Evolutionary conservation across 2,113 vertebrate genomes (phyloP).

Genomic region (Ellobius talpinus): DNA sequence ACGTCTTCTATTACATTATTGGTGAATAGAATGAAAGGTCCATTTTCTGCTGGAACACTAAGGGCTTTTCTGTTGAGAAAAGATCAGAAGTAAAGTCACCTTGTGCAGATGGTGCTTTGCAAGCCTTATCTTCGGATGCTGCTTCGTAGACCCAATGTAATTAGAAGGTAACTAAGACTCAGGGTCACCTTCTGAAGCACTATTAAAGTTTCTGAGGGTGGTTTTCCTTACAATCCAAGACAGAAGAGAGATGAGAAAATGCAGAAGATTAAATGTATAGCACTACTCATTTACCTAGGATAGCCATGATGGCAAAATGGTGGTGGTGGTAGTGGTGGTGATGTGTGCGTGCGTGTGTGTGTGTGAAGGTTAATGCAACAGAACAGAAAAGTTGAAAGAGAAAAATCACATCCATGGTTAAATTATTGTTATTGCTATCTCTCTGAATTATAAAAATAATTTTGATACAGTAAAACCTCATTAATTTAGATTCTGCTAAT

Average conservation of each 20-base stretch:
- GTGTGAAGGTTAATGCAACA: constrained; percentile 28
- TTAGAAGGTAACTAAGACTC: constrained; percentile 45
- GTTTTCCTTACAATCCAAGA: constrained; percentile 53
- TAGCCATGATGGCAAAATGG: not conserved
- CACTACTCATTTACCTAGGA: constrained; percentile 23
- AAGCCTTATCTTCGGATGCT: not conserved
- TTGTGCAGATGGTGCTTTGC: not conserved
- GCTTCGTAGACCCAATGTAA: constrained; percentile 3
- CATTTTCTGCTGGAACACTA: not conserved
- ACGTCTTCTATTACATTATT: not conserved
- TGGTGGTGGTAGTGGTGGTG: not conserved
- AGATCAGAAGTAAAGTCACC: not conserved
- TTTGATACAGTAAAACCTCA: constrained; percentile 80
- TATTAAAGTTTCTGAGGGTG: constrained; percentile 33
- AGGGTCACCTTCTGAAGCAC: constrained; percentile 47
- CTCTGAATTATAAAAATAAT: constrained; percentile 78
- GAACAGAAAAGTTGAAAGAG: constrained; percentile 70
- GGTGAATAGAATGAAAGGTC: constrained; percentile 6
- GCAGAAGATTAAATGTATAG: constrained; percentile 43
- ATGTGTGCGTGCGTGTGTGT: not conserved
- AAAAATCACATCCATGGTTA: constrained; percentile 60
- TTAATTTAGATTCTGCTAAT: constrained; percentile 73
- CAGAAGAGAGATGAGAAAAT: constrained; percentile 44
- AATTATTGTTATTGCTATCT: constrained; percentile 78
- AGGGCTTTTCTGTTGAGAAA: not conserved